phyloP scores from a whole-genome alignment of 2,113 vertebrate genomes.

The Gavia stellata region DNA sequence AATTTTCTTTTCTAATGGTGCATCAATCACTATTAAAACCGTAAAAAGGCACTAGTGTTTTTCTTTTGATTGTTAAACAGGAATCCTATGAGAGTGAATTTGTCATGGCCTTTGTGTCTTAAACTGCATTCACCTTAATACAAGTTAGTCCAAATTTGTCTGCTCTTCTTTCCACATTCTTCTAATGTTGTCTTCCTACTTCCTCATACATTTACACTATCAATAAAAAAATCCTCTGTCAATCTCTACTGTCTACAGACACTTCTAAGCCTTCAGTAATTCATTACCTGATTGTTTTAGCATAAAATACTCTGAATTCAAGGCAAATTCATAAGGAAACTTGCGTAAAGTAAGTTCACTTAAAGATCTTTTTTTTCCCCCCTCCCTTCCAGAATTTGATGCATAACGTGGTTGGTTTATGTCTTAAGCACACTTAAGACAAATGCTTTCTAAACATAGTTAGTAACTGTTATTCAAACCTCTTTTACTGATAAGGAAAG shows the following conservation, averaged over 20 bases:
- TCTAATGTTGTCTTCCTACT: neutral
- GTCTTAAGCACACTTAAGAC: neutral
- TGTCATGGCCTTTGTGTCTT: neutral
- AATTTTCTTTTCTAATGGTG: neutral
- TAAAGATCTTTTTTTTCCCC: neutral
- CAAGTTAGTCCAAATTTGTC: neutral
- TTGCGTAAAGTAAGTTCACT: neutral
- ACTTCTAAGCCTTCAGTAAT: neutral
- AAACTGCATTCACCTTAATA: neutral
- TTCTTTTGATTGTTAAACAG: neutral
- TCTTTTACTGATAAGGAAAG: neutral
- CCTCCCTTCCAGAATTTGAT: neutral
- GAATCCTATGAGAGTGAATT: neutral
- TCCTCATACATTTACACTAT: neutral
- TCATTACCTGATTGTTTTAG: neutral
- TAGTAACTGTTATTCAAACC: neutral
- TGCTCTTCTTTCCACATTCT: neutral
- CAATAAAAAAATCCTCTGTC: neutral
- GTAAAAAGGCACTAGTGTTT: neutral
- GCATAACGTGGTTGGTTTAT: neutral
- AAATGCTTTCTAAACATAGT: neutral
- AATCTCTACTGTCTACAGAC: neutral
- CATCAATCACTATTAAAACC: neutral
- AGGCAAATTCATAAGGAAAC: neutral
- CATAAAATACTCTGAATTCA: neutral